Percentiles rank a stretch among this genome's conserved stretches.
phyloP scores from a whole-genome alignment of 2,888 invertebrate genomes.

The Anoplius nigerrimus region DNA sequence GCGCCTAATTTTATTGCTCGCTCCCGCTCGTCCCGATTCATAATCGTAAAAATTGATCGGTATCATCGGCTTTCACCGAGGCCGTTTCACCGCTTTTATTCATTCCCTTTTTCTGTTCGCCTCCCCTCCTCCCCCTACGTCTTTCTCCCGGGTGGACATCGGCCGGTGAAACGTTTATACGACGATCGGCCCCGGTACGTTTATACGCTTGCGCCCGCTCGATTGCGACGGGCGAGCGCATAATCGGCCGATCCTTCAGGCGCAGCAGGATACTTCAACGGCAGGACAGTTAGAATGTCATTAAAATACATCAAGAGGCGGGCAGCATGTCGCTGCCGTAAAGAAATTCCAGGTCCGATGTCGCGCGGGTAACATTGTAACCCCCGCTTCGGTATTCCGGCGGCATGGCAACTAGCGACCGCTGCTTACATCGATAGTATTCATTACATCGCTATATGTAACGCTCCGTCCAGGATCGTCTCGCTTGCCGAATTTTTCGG shows the following conservation, averaged over 20 bases:
- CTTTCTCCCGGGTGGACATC: not conserved
- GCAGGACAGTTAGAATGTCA: not conserved
- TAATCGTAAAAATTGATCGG: too few relatives aligned
- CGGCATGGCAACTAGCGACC: constrained; percentile 40
- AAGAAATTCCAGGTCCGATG: constrained; percentile 46
- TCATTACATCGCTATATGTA: constrained; percentile 36
- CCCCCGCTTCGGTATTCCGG: constrained; percentile 37
- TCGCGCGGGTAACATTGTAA: constrained; percentile 45
- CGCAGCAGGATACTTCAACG: constrained; percentile 7
- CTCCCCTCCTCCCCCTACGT: not conserved
- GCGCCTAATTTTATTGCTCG: too few relatives aligned
- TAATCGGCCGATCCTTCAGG: constrained; percentile 30
- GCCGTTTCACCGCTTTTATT: too few relatives aligned
- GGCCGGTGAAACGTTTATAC: too few relatives aligned
- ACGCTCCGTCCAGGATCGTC: constrained; percentile 22
- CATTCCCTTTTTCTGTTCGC: not conserved
- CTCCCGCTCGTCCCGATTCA: too few relatives aligned
- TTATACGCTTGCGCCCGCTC: too few relatives aligned
- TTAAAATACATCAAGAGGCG: not conserved
- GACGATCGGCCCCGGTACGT: too few relatives aligned
- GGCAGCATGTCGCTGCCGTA: constrained; percentile 16
- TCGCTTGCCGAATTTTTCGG: constrained; percentile 34
- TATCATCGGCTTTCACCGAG: too few relatives aligned
- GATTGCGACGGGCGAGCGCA: too few relatives aligned
- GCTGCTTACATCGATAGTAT: constrained; percentile 23